phyloP scores from a whole-genome alignment of 1,140 invertebrate species.

The Centruroides vittatus region DNA sequence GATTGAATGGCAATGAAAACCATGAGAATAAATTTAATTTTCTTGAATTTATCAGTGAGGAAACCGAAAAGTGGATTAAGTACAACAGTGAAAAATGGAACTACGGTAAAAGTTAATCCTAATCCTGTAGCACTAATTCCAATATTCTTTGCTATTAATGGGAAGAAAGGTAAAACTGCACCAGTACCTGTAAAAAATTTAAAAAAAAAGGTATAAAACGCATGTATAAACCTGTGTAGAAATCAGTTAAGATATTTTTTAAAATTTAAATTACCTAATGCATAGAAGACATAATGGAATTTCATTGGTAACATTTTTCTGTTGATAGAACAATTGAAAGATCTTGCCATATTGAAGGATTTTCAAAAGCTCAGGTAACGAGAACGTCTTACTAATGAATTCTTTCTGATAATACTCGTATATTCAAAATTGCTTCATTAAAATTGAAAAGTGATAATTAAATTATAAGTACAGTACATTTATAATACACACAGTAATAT shows the following conservation, averaged over 20 bases:
- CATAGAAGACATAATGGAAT: constrained; percentile 5
- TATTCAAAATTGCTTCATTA: no score
- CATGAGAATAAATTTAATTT: constrained; percentile 22
- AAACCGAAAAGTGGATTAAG: constrained; percentile 24
- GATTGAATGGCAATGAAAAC: no score
- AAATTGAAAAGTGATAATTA: no score
- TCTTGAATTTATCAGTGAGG: constrained; percentile 25
- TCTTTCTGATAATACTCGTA: no score
- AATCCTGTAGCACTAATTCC: constrained; percentile 23
- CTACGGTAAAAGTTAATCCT: constrained; percentile 25
- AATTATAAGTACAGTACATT: no score
- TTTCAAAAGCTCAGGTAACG: no score
- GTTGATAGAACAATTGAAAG: background rate
- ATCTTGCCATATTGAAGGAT: no score
- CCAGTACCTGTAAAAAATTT: constrained; percentile 37
- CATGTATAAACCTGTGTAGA: no score
- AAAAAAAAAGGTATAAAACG: no score
- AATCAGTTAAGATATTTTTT: no score
- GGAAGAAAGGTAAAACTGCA: constrained; percentile 27
- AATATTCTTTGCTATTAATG: constrained; percentile 33
- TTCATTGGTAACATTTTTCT: constrained; percentile 3
- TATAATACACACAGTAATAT: no score
- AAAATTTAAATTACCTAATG: background rate
- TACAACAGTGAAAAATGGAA: constrained; percentile 26
- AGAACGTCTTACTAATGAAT: no score